A percentile compares a stretch with the other conserved stretches of the same genome.
Conservation (phyloP, 2,113 vertebrate species). For the Ciconia stormi region DNA sequence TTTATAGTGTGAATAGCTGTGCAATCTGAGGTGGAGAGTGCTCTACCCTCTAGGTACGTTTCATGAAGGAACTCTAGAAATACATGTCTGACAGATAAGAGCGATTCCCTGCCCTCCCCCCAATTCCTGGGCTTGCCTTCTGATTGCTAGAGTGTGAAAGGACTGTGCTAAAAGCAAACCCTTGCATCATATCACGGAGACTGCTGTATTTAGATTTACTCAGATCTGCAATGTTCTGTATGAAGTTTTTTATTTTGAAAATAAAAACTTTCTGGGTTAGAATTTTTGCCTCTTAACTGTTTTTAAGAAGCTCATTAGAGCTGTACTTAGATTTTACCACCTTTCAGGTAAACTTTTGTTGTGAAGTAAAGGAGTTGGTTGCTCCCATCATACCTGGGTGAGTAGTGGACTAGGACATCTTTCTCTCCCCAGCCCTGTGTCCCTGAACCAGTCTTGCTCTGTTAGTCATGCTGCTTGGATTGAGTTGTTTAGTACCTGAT, state of each 20-base stretch:
- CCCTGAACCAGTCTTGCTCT: background rate
- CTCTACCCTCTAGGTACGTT: background rate
- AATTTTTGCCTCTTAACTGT: background rate
- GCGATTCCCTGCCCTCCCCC: background rate
- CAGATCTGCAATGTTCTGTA: slow-evolving; percentile 48
- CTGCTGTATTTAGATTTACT: slow-evolving; percentile 57
- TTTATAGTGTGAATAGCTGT: slow-evolving; percentile 1
- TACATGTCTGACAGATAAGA: slow-evolving; percentile 1
- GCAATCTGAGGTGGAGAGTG: slow-evolving; percentile 16
- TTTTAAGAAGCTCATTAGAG: background rate
- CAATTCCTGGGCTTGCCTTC: slow-evolving; percentile 16
- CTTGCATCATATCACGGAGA: background rate
- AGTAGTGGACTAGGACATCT: background rate
- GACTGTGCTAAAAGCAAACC: background rate
- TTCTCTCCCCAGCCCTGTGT: background rate
- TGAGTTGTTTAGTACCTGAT: background rate
- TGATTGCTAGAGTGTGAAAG: slow-evolving; percentile 33
- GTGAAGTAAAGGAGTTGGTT: background rate
- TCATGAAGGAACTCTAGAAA: slow-evolving; percentile 11
- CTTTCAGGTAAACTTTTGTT: background rate
- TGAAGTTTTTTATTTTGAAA: slow-evolving; percentile 70
- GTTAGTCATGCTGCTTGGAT: background rate
- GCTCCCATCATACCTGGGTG: background rate
- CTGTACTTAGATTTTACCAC: background rate
- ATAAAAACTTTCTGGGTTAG: slow-evolving; percentile 57